Conservation (phyloP, 2,797 vertebrate species). For the Rhadinocentrus ornatus region DNA sequence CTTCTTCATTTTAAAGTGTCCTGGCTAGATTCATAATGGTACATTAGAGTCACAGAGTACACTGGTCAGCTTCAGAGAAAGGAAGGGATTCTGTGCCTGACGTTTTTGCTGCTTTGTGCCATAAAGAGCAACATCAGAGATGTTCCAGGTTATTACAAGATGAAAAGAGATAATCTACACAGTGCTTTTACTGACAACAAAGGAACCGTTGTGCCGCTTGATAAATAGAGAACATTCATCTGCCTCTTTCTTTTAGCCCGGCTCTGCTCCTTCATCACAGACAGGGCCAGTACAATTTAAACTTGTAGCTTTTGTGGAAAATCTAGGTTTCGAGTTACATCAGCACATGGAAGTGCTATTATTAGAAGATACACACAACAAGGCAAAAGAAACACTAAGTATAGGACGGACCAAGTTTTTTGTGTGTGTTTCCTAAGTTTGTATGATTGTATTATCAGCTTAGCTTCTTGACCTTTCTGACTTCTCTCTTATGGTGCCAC, state of each 20-base stretch:
- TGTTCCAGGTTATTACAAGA: constrained; percentile 40
- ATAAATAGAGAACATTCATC: constrained; percentile 62
- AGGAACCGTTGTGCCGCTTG: constrained; percentile 45
- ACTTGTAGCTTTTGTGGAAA: constrained; percentile 21
- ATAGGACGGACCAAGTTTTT: background rate
- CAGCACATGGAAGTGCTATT: constrained; percentile 3
- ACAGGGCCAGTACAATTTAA: constrained; percentile 17
- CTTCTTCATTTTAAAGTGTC: constrained; percentile 37
- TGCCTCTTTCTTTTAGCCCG: constrained; percentile 54
- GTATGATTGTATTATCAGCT: constrained; percentile 1
- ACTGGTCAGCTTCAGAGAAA: constrained; percentile 40
- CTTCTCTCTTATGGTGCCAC: constrained; percentile 20
- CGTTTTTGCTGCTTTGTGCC: constrained; percentile 14
- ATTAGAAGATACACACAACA: background rate
- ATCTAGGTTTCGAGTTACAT: constrained; percentile 25
- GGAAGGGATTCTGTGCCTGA: constrained; percentile 7
- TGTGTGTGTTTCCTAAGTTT: background rate
- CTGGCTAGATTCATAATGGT: constrained; percentile 43
- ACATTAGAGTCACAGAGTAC: constrained; percentile 44
- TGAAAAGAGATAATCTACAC: constrained; percentile 44
- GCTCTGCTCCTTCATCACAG: constrained; percentile 48
- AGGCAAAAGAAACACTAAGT: constrained; percentile 1
- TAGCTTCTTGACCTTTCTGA: constrained; percentile 13
- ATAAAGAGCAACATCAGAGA: constrained; percentile 25
- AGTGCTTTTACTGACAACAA: constrained; percentile 39